Conservation (phyloP, 2,113 vertebrate species). For the Orycteropus afer region DNA sequence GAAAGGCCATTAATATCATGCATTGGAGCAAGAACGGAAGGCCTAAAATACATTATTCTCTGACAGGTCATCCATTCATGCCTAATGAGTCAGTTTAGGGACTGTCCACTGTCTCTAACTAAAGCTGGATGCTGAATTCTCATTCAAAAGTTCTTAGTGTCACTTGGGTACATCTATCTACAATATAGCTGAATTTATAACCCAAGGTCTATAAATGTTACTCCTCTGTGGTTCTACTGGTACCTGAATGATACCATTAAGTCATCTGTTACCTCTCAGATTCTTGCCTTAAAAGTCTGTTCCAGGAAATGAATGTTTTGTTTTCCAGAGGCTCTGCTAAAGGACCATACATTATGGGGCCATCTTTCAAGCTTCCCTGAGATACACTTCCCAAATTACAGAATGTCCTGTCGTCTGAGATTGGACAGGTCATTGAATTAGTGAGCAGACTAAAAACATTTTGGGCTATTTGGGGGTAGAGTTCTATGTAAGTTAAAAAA, state of each 20-base stretch:
- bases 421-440: neutral
- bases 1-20: slow-evolving; percentile 41
- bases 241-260: neutral
- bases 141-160: neutral
- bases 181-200: neutral
- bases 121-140: neutral
- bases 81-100: slow-evolving; percentile 44
- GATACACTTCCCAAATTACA: neutral
- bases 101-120: neutral
- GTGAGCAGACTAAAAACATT: neutral
- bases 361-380: neutral
- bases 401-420: neutral
- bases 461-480: neutral
- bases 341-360: neutral
- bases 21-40: slow-evolving; percentile 1
- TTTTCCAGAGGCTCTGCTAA: neutral
- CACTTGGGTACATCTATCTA: neutral
- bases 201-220: neutral
- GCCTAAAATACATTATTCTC: slow-evolving; percentile 54
- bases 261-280: neutral
- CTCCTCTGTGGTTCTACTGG: neutral
- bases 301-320: neutral
- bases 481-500: neutral
- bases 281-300: neutral
- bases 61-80: slow-evolving; percentile 22